These are phyloP conservation scores for Verasper variegatus DNA, from an alignment of 2,113 vertebrate genomes.

Conservation along the genomic window DNA sequence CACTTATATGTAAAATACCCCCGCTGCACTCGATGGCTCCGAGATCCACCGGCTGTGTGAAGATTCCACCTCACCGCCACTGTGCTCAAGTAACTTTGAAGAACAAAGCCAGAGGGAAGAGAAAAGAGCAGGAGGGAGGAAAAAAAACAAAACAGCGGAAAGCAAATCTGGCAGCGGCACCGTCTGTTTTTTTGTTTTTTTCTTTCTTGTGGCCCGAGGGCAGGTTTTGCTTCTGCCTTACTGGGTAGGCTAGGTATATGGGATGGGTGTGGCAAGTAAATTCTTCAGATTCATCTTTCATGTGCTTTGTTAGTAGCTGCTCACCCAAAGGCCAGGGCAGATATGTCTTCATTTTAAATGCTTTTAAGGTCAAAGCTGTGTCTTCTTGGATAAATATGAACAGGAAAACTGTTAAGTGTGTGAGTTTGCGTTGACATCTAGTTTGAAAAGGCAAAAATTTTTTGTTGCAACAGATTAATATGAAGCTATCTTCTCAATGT, in stretches of 20 bases:
- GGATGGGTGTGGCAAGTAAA: constrained; percentile 69
- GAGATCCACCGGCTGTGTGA: constrained; percentile 48
- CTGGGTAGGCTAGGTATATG: constrained; percentile 61
- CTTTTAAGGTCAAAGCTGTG: constrained; percentile 1
- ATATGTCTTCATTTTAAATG: constrained; percentile 20
- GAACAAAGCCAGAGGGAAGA: constrained; percentile 76
- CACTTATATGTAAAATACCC: constrained; percentile 47
- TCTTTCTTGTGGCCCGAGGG: constrained; percentile 63
- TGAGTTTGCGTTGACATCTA: background rate
- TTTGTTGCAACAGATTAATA: constrained; percentile 1
- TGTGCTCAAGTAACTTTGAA: constrained; percentile 74
- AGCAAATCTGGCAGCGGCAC: constrained; percentile 70
- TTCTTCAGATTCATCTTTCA: constrained; percentile 71
- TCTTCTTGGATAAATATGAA: background rate
- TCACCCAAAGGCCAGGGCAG: constrained; percentile 38
- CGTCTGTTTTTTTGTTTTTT: constrained; percentile 61
- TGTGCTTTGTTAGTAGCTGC: constrained; percentile 52
- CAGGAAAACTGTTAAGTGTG: background rate
- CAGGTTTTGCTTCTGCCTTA: constrained; percentile 74
- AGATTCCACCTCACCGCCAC: constrained; percentile 56
- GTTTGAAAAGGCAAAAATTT: background rate
- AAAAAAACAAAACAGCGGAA: constrained; percentile 59
- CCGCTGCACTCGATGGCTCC: constrained; percentile 44
- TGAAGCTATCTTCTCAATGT: constrained; percentile 36
- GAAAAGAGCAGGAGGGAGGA: constrained; percentile 47